Evolutionary conservation across 2,888 invertebrate genomes (phyloP).

Genomic region (Campaea margaritaria): DNA sequence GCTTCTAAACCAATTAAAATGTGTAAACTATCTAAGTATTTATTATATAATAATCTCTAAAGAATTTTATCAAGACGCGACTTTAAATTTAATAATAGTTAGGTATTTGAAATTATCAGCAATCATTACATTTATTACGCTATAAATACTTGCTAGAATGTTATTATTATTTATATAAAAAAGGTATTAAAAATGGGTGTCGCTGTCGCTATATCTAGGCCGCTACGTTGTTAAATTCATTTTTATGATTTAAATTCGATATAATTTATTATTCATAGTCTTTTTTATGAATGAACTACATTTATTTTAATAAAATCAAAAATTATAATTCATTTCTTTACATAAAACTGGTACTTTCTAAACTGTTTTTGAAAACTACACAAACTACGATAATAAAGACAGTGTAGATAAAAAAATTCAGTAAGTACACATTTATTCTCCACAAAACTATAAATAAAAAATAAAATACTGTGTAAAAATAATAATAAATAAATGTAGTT

Average conservation of each 20-base stretch:
- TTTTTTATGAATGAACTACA: constrained; percentile 12
- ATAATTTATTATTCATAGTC: constrained; percentile 28
- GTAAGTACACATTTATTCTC: no score
- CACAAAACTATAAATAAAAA: no score
- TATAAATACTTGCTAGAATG: constrained; percentile 7
- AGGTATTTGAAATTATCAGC: background rate
- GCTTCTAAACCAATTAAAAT: no score
- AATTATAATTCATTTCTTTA: background rate
- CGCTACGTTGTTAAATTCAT: constrained; percentile 43
- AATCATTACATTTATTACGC: no score
- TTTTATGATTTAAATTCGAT: constrained; percentile 40
- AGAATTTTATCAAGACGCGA: background rate
- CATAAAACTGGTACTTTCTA: no score
- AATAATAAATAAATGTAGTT: constrained; percentile 8
- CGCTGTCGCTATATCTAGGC: constrained; percentile 30
- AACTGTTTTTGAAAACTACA: no score
- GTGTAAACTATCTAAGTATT: no score
- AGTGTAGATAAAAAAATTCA: no score
- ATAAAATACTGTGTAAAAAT: no score
- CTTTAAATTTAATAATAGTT: background rate
- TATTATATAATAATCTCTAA: no score
- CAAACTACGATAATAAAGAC: no score
- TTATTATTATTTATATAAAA: constrained; percentile 28
- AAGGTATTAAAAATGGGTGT: constrained; percentile 33
- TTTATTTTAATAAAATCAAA: background rate